phyloP scores from a whole-genome alignment of 2,113 vertebrate species.

The Sceloporus undulatus region DNA sequence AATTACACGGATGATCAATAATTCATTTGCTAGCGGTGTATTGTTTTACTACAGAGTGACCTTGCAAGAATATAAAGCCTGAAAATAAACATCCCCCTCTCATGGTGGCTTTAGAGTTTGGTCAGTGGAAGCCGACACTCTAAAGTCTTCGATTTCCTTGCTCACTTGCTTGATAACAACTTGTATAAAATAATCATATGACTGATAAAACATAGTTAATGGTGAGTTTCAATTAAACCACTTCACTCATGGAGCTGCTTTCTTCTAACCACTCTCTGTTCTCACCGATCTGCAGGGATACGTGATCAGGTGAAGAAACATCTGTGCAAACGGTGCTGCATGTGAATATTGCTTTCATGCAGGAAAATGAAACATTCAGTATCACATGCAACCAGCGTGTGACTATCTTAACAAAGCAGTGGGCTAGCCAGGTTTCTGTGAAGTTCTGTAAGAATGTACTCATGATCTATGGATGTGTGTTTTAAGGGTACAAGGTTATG shows the following conservation, averaged over 20 bases:
- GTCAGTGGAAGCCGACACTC: constrained; percentile 10
- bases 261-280: background rate
- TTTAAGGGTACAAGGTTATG: background rate
- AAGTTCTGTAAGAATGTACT: background rate
- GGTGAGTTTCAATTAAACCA: background rate
- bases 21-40: constrained; percentile 66
- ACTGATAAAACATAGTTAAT: background rate
- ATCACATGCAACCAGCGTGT: background rate
- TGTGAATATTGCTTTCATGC: background rate
- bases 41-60: constrained; percentile 62
- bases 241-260: background rate
- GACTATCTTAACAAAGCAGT: background rate
- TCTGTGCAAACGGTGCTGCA: background rate
- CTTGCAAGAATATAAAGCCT: constrained; percentile 45
- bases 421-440: background rate
- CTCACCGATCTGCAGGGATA: background rate
- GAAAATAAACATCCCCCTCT: constrained; percentile 38
- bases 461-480: too few relatives aligned
- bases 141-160: background rate
- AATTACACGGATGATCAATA: constrained; percentile 67
- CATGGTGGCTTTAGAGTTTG: background rate
- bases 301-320: background rate
- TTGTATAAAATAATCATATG: background rate
- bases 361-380: background rate
- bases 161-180: background rate